A percentile compares a stretch with the other conserved stretches of the same genome.
phyloP scores from a whole-genome alignment of 2,797 vertebrate genomes.

The Tapirus indicus region DNA sequence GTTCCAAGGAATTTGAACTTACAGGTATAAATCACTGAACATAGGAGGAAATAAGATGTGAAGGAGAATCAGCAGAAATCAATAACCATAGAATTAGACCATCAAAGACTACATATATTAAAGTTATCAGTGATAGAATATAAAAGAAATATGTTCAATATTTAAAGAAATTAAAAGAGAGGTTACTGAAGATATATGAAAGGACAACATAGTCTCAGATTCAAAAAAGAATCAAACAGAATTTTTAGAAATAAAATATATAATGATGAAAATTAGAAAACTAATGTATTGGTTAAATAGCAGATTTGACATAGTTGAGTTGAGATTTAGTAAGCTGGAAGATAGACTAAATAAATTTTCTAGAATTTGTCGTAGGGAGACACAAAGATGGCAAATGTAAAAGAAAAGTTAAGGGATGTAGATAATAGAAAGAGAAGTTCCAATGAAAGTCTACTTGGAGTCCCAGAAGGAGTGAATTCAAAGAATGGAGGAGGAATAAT shows the following conservation, averaged over 20 bases:
- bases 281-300: background rate
- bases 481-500: background rate
- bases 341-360: background rate
- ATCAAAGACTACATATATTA: background rate
- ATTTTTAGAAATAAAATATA: constrained; percentile 40
- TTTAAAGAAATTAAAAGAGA: background rate
- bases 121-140: constrained; percentile 6
- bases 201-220: background rate
- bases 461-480: background rate
- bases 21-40: background rate
- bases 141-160: background rate
- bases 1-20: background rate
- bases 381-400: background rate
- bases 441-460: background rate
- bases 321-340: background rate
- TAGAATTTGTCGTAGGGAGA: background rate
- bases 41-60: background rate
- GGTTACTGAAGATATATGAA: background rate
- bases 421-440: background rate
- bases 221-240: background rate
- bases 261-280: background rate
- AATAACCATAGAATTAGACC: background rate
- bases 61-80: background rate
- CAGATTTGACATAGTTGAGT: background rate
- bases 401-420: background rate